These are phyloP conservation scores for Andrena minutula DNA, from an alignment of 2,888 invertebrate genomes.

Conservation along the genomic window DNA sequence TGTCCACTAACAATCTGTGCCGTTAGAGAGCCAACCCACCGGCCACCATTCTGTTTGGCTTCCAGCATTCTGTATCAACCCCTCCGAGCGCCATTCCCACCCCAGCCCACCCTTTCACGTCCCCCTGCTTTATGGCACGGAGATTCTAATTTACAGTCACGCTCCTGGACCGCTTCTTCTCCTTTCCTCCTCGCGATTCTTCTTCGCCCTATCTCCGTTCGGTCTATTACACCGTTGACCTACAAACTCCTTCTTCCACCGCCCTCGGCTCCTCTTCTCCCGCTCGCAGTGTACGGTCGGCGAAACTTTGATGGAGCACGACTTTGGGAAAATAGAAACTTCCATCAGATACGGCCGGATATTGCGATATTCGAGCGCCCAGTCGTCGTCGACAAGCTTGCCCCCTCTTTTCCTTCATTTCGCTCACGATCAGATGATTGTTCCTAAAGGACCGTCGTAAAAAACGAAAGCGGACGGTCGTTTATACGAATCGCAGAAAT, in stretches of 20 bases:
- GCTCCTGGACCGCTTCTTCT: conserved; percentile 36
- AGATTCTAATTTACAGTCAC: conserved; percentile 70
- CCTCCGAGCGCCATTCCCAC: conserved; percentile 30
- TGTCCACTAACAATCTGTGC: conserved; percentile 76
- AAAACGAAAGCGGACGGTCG: neutral
- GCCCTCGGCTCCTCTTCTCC: neutral
- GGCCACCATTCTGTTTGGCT: conserved; percentile 10
- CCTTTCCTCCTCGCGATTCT: conserved; percentile 16
- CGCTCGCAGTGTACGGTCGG: conserved; percentile 47
- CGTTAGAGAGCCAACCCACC: conserved; percentile 40
- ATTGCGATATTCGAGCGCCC: conserved; percentile 64
- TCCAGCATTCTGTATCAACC: conserved; percentile 30
- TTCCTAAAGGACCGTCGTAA: conserved; percentile 12
- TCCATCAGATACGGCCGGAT: conserved; percentile 69
- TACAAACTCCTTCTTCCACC: conserved; percentile 27
- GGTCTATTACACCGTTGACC: conserved; percentile 38
- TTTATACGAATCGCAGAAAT: neutral
- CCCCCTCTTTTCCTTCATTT: conserved; percentile 7
- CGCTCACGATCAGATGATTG: conserved; percentile 31
- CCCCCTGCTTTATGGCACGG: conserved; percentile 51
- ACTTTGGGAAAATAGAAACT: conserved; percentile 72
- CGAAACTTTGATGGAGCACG: conserved; percentile 68
- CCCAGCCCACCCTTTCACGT: conserved; percentile 30
- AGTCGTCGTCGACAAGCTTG: conserved; percentile 33
- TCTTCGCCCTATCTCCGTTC: conserved; percentile 7